A percentile compares a stretch with the other conserved stretches of the same genome.
phyloP scores from a whole-genome alignment of 37 sponge, comb jelly and placozoan species.

The Ianthella basta region DNA sequence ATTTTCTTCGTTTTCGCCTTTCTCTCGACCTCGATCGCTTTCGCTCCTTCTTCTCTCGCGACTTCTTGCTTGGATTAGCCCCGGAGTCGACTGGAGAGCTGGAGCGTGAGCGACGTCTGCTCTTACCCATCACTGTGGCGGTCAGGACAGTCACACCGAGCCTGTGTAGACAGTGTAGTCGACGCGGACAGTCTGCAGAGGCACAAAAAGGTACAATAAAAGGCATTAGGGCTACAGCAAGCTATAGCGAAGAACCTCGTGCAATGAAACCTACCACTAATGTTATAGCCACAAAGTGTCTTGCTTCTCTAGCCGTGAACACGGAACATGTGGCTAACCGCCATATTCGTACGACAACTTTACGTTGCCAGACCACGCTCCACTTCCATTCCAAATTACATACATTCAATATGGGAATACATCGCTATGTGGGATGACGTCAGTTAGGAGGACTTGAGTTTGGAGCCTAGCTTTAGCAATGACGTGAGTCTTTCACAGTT shows the following conservation, averaged over 20 bases:
- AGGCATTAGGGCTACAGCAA: too few relatives aligned
- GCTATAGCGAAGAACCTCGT: too few relatives aligned
- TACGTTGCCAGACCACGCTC: neutral
- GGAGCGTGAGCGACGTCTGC: neutral
- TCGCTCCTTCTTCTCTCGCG: neutral
- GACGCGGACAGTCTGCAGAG: too few relatives aligned
- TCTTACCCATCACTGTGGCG: constrained; percentile 27
- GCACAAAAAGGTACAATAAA: too few relatives aligned
- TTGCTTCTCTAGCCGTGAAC: too few relatives aligned
- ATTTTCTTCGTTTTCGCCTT: constrained; percentile 17
- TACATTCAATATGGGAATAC: neutral
- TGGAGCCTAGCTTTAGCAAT: neutral
- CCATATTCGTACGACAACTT: constrained; percentile 11
- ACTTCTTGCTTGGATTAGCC: neutral
- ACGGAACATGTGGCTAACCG: neutral
- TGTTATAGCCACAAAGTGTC: too few relatives aligned
- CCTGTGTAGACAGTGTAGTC: too few relatives aligned
- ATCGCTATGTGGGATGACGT: neutral
- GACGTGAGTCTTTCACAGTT: neutral
- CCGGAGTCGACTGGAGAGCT: neutral
- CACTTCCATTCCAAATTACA: neutral
- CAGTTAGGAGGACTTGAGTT: neutral
- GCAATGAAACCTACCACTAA: too few relatives aligned
- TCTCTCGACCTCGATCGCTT: constrained; percentile 17
- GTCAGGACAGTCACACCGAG: too few relatives aligned